These are phyloP conservation scores for Cephonodes hylas DNA, from an alignment of 2,888 invertebrate genomes.

Conservation along the genomic window DNA sequence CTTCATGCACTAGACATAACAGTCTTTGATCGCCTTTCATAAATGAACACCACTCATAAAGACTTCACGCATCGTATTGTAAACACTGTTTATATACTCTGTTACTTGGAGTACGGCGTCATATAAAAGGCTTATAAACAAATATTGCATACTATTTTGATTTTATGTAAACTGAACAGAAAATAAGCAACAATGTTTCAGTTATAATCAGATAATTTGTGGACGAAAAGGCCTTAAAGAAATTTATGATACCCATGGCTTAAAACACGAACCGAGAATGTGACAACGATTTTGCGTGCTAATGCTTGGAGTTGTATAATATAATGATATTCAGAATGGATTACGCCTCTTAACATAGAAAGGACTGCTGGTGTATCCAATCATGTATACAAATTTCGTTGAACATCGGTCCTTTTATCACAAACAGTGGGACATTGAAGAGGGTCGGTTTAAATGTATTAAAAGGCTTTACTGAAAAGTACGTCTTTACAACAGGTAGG, in stretches of 20 bases:
- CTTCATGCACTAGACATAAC: conserved; percentile 13
- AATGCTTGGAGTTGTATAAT: too few species aligned
- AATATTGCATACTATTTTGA: not conserved
- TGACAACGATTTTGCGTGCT: too few species aligned
- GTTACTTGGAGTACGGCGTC: not conserved
- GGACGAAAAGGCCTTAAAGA: too few species aligned
- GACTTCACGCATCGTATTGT: conserved; percentile 7
- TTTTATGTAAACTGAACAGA: not conserved
- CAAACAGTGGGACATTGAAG: not conserved
- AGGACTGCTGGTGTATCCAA: too few species aligned
- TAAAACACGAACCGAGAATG: too few species aligned
- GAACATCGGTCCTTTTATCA: not conserved
- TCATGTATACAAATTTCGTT: not conserved
- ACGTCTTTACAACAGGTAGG: not conserved
- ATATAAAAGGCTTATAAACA: not conserved
- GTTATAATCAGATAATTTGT: too few species aligned
- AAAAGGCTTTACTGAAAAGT: not conserved
- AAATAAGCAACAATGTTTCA: not conserved
- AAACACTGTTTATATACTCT: conserved; percentile 1
- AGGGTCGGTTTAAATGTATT: not conserved
- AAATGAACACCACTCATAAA: conserved; percentile 10
- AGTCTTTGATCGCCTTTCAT: conserved; percentile 15
- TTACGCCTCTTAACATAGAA: not conserved
- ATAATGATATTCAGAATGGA: not conserved
- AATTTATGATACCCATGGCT: too few species aligned